Evolutionary conservation across 2,797 vertebrate species (phyloP), one percentile per base, ranked within the genome.

Genomic region (Halcyon badia): DNA sequence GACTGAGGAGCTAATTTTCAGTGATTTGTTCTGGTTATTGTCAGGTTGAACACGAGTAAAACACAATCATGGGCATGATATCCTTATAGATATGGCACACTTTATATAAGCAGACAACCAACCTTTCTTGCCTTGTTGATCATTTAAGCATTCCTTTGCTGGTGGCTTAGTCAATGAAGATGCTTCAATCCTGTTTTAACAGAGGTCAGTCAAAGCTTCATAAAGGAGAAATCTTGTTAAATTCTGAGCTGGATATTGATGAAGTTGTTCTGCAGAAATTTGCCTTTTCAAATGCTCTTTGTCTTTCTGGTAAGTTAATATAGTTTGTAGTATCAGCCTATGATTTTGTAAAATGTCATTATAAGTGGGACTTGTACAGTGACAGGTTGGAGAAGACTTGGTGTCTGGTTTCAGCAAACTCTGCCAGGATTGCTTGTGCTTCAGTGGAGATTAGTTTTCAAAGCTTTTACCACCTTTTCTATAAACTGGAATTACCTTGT

Each of bases 241-340:
- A 98, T 96, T 98, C 98, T 24, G 96, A 98, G 21, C 97, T 99
- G 79, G 98, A 99, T 44, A 97, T 94, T 31, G 98, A 99, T 31
- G 99, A 99, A 65, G 95, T 98, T 24, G 96, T 99, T 96, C 97
- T 99, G 93, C 99, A 99, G 97, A 99, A 99, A 91, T 99, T 99
- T 97, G 99, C 99, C 12, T 99, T 99, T 98, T 99, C 99, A 61
- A 99, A 99, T 86, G 99, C 99, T 2, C 98, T 99, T 24, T 99
- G 99, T 97, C 98, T 99, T 75, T 99, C 99, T 95, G 99, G 99
- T 99, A 92, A 98, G 98, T 87, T 51, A 80, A 6, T 92, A 10
- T 30, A 89, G 39, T 90, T 86, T 6, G 2, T 86, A 42, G 4
- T 71, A 9, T 25, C 46, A 79, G 35, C 25, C 25, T 75, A 1